Percentiles rank a stretch among this genome's conserved stretches.
Conservation (phyloP, 2,888 invertebrate genomes). For the Caenorhabditis afra region DNA sequence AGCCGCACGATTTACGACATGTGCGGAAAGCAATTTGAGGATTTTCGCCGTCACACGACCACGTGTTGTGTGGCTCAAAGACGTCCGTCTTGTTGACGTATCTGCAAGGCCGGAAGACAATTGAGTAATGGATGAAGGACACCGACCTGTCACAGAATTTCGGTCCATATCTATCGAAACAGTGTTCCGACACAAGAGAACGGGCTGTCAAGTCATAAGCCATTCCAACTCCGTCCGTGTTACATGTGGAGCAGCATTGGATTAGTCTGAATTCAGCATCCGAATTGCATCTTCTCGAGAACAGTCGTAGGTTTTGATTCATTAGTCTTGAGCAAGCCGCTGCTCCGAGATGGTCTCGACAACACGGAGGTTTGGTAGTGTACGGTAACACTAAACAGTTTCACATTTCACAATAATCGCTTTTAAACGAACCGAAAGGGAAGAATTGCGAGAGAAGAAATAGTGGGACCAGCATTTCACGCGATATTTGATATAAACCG, state of each 20-base stretch:
- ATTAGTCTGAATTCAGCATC: constrained; percentile 74
- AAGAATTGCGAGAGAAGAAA: constrained; percentile 21
- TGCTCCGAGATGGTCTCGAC: constrained; percentile 70
- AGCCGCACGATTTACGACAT: constrained; percentile 73
- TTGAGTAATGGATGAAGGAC: not conserved
- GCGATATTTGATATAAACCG: constrained; percentile 33
- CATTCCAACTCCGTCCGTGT: constrained; percentile 66
- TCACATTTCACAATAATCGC: too few relatives aligned
- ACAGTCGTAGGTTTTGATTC: constrained; percentile 63
- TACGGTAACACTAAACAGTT: constrained; percentile 30
- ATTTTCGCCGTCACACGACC: constrained; percentile 74
- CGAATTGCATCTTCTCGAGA: constrained; percentile 69
- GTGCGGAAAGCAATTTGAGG: constrained; percentile 74
- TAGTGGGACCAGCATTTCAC: constrained; percentile 14
- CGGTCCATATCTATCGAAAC: constrained; percentile 74
- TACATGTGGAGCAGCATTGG: constrained; percentile 74
- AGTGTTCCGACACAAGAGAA: constrained; percentile 71
- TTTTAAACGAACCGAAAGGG: constrained; percentile 25
- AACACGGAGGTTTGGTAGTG: constrained; percentile 73
- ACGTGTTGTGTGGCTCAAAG: constrained; percentile 69
- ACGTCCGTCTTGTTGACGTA: constrained; percentile 74
- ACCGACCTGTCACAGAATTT: constrained; percentile 68
- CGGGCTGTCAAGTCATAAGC: constrained; percentile 74
- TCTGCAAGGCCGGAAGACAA: constrained; percentile 38
- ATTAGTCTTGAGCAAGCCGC: constrained; percentile 67